phyloP scores from a whole-genome alignment of 2,113 vertebrate genomes.

The Clupea harengus region DNA sequence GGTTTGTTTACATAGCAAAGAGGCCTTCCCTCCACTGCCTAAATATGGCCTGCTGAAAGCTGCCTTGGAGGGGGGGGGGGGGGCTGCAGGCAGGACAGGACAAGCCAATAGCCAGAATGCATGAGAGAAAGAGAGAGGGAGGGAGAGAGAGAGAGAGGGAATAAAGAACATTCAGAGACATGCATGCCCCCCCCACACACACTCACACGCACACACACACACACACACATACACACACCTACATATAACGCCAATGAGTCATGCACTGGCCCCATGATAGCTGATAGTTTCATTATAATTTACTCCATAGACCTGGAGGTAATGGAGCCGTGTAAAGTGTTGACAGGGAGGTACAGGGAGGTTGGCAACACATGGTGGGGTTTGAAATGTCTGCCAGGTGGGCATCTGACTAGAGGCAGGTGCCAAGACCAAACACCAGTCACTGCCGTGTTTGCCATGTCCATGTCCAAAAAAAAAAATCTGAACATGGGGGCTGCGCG shows the following conservation, averaged over 20 bases:
- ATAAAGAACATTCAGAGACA: not conserved
- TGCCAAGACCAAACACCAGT: no score
- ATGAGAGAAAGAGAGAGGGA: conserved; percentile 32
- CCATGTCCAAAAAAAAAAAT: no score
- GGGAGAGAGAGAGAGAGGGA: not conserved
- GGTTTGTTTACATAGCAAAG: conserved; percentile 69
- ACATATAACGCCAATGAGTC: not conserved
- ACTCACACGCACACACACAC: not conserved
- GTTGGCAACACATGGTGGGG: no score
- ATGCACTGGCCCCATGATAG: no score
- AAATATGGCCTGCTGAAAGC: conserved; percentile 70
- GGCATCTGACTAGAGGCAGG: no score
- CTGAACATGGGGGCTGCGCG: no score
- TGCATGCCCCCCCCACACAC: not conserved
- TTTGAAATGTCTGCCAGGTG: no score
- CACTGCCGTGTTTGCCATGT: no score
- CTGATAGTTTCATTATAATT: no score
- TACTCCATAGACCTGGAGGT: no score
- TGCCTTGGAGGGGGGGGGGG: conserved; percentile 46
- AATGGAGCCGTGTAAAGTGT: no score
- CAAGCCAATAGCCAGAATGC: not conserved
- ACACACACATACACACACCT: not conserved
- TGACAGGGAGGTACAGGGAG: no score
- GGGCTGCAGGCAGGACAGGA: not conserved
- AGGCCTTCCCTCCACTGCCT: conserved; percentile 58